These are phyloP conservation scores for Enteromius treurensis DNA, from an alignment of 2,797 vertebrate species.

Conservation along the genomic window DNA sequence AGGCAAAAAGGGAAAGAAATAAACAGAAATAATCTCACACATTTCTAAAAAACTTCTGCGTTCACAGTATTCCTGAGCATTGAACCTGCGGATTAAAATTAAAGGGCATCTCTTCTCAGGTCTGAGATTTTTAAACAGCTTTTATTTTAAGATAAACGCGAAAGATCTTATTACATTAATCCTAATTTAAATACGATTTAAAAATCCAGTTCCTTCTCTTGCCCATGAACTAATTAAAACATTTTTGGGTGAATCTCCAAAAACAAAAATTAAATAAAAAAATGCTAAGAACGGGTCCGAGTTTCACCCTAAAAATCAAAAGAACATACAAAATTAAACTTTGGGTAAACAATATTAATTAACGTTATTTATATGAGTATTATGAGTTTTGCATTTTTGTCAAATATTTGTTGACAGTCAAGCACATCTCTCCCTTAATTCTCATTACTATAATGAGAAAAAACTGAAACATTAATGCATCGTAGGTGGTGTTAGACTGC, in stretches of 20 bases:
- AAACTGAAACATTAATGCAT: neutral
- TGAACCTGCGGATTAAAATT: conserved; percentile 38
- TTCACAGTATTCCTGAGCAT: conserved; percentile 64
- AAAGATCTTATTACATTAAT: neutral
- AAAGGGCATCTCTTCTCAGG: conserved; percentile 2
- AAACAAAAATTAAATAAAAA: neutral
- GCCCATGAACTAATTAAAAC: neutral
- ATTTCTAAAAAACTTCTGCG: conserved; percentile 30
- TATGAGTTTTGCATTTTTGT: neutral
- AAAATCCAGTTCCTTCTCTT: neutral
- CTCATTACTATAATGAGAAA: neutral
- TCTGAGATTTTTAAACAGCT: neutral
- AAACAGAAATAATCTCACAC: neutral
- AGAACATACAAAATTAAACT: neutral
- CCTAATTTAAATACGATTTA: neutral
- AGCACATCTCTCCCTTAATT: neutral
- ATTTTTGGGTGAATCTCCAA: neutral
- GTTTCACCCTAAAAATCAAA: neutral
- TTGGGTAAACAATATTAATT: too few species aligned
- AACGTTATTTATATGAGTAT: neutral
- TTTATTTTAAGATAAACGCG: neutral
- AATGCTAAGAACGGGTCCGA: neutral
- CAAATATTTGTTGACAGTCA: neutral
- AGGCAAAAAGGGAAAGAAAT: neutral
- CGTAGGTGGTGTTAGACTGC: neutral